Conservation (phyloP, 2,113 vertebrate species). For the Muntiacus muntjak region DNA sequence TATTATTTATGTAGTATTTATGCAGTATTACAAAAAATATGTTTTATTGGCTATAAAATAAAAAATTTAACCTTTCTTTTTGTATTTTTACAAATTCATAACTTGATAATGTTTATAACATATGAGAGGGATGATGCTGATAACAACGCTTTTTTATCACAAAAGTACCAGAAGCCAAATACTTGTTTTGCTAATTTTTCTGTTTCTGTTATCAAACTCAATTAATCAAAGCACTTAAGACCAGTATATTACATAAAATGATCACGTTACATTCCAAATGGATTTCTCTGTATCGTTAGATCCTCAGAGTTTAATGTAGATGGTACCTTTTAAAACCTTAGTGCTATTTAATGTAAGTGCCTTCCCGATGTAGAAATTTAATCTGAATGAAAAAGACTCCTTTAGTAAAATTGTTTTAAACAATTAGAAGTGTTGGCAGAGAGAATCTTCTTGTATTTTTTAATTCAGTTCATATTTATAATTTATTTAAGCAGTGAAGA, state of each 20-base stretch:
- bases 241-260: not conserved
- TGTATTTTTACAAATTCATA: conserved; percentile 12
- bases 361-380: conserved; percentile 49
- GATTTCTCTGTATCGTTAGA: not conserved
- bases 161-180: conserved; percentile 12
- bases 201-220: not conserved
- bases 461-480: conserved; percentile 81
- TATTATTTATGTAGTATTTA: conserved; percentile 10
- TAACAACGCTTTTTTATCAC: not conserved
- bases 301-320: not conserved
- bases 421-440: conserved; percentile 55
- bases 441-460: conserved; percentile 64
- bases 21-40: not conserved
- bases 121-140: not conserved
- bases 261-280: not conserved
- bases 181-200: conserved; percentile 40
- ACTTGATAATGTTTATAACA: not conserved
- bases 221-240: not conserved
- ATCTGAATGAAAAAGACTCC: not conserved
- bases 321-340: conserved; percentile 30
- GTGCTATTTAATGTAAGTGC: not conserved
- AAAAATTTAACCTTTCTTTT: conserved; percentile 7
- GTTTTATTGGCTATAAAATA: not conserved
- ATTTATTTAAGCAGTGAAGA: conserved; percentile 81
- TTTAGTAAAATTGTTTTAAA: conserved; percentile 57